Conservation (phyloP, 2,113 vertebrate genomes). For the Halichoerus grypus region DNA sequence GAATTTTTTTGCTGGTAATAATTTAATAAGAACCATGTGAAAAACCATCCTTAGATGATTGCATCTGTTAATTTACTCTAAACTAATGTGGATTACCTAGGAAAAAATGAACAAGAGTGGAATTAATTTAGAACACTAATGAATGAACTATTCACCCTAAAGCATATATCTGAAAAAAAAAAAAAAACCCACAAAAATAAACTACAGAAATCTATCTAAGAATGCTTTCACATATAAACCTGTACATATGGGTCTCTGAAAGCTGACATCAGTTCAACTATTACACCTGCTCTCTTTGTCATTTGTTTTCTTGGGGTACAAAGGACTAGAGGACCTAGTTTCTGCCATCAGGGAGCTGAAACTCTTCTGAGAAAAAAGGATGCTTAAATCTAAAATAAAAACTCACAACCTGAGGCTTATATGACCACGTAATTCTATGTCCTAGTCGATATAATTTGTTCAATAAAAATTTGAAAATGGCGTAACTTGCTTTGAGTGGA, state of each 20-base stretch:
- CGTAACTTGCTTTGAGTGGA: background rate
- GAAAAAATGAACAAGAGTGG: background rate
- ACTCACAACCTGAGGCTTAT: background rate
- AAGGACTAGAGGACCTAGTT: background rate
- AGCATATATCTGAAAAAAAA: background rate
- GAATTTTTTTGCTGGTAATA: background rate
- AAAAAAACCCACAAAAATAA: background rate
- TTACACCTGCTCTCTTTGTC: background rate
- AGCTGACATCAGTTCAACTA: background rate
- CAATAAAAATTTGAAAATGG: constrained; percentile 10
- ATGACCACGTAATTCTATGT: background rate
- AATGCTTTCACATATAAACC: background rate
- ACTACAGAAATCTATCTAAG: background rate
- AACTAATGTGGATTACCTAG: background rate
- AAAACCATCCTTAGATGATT: background rate
- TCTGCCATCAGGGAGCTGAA: background rate
- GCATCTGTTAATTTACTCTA: background rate
- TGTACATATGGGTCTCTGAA: background rate
- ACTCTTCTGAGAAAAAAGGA: background rate
- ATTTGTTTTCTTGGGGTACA: background rate
- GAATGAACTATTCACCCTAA: background rate
- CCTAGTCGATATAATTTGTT: background rate
- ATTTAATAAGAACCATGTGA: constrained; percentile 3
- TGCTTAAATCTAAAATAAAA: constrained; percentile 29
- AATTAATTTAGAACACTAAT: constrained; percentile 48